Evolutionary conservation across 2,113 vertebrate genomes (phyloP), one percentile per base, ranked within the genome.

Genomic region (Dermatemys mawii): DNA sequence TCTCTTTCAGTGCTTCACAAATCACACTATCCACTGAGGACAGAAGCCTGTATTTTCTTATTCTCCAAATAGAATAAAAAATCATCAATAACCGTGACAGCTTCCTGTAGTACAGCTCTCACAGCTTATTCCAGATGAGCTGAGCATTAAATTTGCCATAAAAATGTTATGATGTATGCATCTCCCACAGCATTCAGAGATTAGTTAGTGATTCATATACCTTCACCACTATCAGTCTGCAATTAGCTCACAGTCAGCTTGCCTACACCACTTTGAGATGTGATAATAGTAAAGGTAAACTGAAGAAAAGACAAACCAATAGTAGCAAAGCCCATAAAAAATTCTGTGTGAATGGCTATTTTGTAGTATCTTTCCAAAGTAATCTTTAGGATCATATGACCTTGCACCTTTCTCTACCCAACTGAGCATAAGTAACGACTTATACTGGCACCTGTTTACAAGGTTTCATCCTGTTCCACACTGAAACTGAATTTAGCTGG

Each of bases 111-210:
- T 85, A 53, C 82, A 55, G 55, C 85, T 79, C 88, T 93, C 89
- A 91, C 90, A 89, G 93, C 81, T 97, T 93, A 83, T 95, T 97
- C 95, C 91, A 92, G 92, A 97, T 92, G 95, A 95, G 79, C 46
- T 1, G 21, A 94, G 86, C 83, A 53, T 94, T 97, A 94, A 96
- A 96, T 96, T 95, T 88, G 87, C 96, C 93, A 95, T 97, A 96
- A 98, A 98, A 97, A 95, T 81, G 90, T 97, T 96, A 94, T 87
- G 85, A 86, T 95, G 96, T 93, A 94, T 91, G 89, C 92, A 89
- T 97, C 96, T 95, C 94, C 85, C 95, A 93, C 85, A 94, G 90
- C 75, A 93, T 87, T 75, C 76, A 90, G 55, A 93, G 95, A 94
- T 96, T 96, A 94, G 84, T 91, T n/a, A 87, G 93, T 90, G 90